Base-by-base conservation (phyloP, 2,888 invertebrate species). In the Eilema griseolum region DNA sequence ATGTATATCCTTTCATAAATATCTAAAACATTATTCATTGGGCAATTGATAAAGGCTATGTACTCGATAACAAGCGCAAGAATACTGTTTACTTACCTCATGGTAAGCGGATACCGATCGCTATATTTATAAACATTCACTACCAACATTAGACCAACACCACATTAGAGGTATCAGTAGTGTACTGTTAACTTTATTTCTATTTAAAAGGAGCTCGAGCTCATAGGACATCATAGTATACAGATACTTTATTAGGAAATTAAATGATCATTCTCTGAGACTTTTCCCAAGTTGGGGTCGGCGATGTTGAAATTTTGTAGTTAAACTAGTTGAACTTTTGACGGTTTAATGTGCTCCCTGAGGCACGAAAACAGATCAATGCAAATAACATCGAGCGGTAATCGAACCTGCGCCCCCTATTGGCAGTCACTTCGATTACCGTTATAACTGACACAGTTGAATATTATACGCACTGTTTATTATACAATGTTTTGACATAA, bases 1-100 rank as follows among this genome's bases (percentile, higher is more conserved):
- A 41, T n/a, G n/a, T n/a, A n/a, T 20, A 59, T 41, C 23, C 57
- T 57, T 56, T 60, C 61, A 46, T 26, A 33, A 52, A 31, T 61
- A 67, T 10, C 61, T 60, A 8, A 1, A 20, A 46, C 23, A 31
- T 61, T 46, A 31, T 56, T 66, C 26, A 37, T 37, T 59, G 0
- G 24, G 20, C 16, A 57, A 57, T 33, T 24, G 46, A 20, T 16
- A 41, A 41, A 41, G 41, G 10, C 41, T 41, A 3, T 7, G 20
- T 46, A 7, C 2, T 41, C 20, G 5, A 46, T 20, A 46, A 20
- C 12, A 20, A 46, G 5, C 46, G 20, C 20, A 41, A 14, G 46
- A 20, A 46, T n/a, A n/a, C 7, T 5, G 46, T 46, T 46, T 20
- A 16, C 46, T 20, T 46, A 20, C 8, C n/a, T 52, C n/a, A n/a